A percentile compares a stretch with the other conserved stretches of the same genome.
Evolutionary conservation across 92 coral and sea anemone genomes (phyloP).

Genomic region (Chrysogorgia sp.): DNA sequence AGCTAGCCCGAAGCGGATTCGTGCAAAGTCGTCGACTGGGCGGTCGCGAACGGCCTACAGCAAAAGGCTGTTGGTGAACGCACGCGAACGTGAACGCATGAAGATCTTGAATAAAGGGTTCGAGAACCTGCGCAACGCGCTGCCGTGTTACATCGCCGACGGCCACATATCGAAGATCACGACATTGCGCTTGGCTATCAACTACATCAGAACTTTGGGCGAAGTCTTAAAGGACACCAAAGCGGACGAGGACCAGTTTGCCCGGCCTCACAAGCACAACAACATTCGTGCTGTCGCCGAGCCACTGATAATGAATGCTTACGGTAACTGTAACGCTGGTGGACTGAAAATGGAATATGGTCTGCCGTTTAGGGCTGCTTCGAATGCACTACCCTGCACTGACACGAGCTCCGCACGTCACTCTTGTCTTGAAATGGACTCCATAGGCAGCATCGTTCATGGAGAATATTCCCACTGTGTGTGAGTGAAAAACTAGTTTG

Average conservation of each 20-base stretch:
- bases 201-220: constrained; percentile 93
- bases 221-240: constrained; percentile 77
- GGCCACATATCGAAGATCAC: constrained; percentile 99
- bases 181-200: constrained; percentile 91
- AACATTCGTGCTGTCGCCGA: background rate
- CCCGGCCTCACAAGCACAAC: background rate
- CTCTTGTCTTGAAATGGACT: no score
- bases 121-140: constrained; percentile 92
- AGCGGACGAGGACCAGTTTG: background rate
- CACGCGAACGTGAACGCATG: constrained; percentile 97
- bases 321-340: background rate
- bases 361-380: background rate
- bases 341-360: background rate
- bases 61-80: constrained; percentile 94
- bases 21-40: constrained; percentile 50
- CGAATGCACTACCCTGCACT: no score
- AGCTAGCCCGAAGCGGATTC: background rate
- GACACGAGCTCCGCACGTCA: no score
- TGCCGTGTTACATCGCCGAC: constrained; percentile 98
- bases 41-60: constrained; percentile 88
- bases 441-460: no score
- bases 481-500: no score
- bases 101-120: constrained; percentile 91
- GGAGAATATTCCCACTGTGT: no score
- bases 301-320: background rate